Evolutionary conservation across 2,888 invertebrate genomes (phyloP), one percentile per base, ranked within the genome.

Genomic region (Leptinotarsa rubiginosa): DNA sequence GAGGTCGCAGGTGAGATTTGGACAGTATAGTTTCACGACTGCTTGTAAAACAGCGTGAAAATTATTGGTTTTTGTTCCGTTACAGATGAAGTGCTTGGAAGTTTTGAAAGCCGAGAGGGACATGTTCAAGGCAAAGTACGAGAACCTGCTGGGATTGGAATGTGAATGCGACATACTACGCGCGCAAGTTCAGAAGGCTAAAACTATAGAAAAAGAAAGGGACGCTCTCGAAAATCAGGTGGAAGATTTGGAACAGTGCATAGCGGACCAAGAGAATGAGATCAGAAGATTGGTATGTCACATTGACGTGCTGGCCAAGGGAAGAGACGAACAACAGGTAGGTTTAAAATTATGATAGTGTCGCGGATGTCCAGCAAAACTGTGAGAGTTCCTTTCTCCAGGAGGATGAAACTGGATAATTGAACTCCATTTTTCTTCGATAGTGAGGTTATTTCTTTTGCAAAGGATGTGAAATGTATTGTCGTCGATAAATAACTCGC

Each of bases 241-340:
- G 62, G 88, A 89, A 78, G 91, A 91, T 85, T 86, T 88, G 54
- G 91, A 91, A 83, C 89, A 89, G 77, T 89, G 89, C 83, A 87
- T 90, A 50, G 89, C 89, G 84, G 91, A 91, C 78, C 90, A 91
- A 85, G 91, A 90, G 70, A 89, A 90, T 80, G 91, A 91, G 87
- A 91, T 91, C 56, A 89, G 88, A 84, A 88, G 88, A 81, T 85
- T 91, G 73, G 88, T 90, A 0, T 76, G 84, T 71, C 90, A 91
- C 85, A 89, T 91, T 59, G 90, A 91, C 80, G 86, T 86, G 77
- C 83, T 91, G 75, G 87, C 86, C 20, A 77, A 84, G 75, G 84
- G 84, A 49, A 78, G 84, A 54, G 86, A 86, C 69, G 81, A 85
- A 47, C 85, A 88, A 77, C 86, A 87, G 85, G 87, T 87, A 85